Conservation (phyloP, 2,797 vertebrate genomes). For the Linurgus olivaceus region DNA sequence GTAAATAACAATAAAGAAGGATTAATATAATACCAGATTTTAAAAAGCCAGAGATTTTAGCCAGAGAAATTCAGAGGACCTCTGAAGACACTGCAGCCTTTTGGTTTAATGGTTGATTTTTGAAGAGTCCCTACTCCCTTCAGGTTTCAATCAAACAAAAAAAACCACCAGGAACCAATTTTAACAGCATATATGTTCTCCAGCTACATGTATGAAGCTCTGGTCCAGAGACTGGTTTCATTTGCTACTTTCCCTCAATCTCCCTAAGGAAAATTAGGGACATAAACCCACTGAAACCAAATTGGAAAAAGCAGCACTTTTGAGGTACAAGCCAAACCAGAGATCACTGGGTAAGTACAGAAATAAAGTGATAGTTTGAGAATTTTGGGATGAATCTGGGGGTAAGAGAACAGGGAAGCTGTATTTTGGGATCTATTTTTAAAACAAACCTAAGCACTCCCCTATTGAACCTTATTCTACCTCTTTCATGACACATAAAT, state of each 20-base stretch:
- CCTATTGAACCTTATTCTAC: not conserved
- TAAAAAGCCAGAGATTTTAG: not conserved
- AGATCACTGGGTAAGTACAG: rapidly evolving
- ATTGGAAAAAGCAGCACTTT: not conserved
- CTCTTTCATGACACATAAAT: not conserved
- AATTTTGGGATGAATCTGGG: not conserved
- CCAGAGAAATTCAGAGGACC: not conserved
- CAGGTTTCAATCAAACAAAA: not conserved
- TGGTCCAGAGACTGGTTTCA: not conserved
- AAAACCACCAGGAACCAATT: not conserved
- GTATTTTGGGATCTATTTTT: not conserved
- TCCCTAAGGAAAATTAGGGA: not conserved
- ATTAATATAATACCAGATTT: not conserved
- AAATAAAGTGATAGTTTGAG: not conserved
- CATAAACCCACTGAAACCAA: not conserved
- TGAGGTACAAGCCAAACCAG: not conserved
- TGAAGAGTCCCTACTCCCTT: not conserved
- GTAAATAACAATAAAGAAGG: not conserved
- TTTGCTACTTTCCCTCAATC: not conserved
- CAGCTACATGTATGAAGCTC: not conserved
- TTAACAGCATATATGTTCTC: not conserved
- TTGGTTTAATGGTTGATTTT: not conserved
- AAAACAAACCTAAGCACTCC: not conserved
- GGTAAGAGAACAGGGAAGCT: not conserved
- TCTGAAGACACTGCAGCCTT: not conserved